Percentiles rank a stretch among this genome's conserved stretches.
phyloP scores from a whole-genome alignment of 2,888 invertebrate species.

The Athalia rosae region DNA sequence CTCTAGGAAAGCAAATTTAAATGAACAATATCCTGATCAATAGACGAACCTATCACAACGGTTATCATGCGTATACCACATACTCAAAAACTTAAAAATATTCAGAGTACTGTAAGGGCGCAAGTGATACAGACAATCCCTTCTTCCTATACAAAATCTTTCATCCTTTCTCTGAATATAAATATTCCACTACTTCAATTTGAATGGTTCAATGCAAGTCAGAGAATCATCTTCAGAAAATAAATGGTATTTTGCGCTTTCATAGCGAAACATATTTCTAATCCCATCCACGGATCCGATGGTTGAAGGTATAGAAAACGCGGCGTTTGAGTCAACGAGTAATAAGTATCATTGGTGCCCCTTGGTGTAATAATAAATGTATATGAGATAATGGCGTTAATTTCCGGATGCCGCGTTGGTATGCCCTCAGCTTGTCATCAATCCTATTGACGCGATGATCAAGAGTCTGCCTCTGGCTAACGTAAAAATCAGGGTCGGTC shows the following conservation, averaged over 20 bases:
- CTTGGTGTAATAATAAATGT: constrained; percentile 65
- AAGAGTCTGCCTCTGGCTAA: constrained; percentile 41
- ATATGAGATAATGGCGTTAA: constrained; percentile 67
- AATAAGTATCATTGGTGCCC: constrained; percentile 45
- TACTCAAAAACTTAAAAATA: too few species aligned
- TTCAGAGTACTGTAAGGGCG: too few species aligned
- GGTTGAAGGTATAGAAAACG: background rate
- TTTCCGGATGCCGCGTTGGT: constrained; percentile 60
- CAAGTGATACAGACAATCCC: background rate
- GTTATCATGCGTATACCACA: background rate
- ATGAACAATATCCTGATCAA: constrained; percentile 22
- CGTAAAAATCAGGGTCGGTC: background rate
- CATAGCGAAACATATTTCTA: too few species aligned
- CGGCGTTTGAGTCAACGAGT: constrained; percentile 21
- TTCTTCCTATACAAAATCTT: background rate
- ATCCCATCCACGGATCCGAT: too few species aligned
- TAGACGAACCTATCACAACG: background rate
- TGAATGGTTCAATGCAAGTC: too few species aligned
- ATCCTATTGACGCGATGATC: constrained; percentile 52
- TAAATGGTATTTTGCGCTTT: too few species aligned
- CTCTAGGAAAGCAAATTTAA: constrained; percentile 25
- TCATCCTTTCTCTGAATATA: too few species aligned
- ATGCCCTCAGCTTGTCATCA: constrained; percentile 50
- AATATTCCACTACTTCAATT: too few species aligned
- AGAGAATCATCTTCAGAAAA: too few species aligned